Conservation (phyloP, 1,140 invertebrate species). For the Achatina immaculata region DNA sequence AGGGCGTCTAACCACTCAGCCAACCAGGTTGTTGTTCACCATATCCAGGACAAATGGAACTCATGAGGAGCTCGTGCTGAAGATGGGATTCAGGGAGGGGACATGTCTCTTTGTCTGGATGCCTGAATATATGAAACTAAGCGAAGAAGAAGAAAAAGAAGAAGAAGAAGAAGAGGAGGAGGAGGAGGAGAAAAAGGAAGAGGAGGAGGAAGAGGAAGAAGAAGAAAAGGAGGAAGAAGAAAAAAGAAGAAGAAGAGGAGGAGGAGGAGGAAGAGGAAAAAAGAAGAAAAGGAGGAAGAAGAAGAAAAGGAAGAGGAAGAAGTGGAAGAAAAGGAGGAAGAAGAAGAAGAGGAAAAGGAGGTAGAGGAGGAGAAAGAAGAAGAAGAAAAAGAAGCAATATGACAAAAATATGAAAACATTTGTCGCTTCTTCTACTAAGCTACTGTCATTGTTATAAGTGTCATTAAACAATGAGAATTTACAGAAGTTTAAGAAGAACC, state of each 20-base stretch:
- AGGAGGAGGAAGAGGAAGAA: background rate
- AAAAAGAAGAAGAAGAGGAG: background rate
- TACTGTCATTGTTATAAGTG: no score
- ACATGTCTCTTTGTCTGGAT: no score
- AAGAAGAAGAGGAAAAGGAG: background rate
- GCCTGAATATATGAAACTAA: no score
- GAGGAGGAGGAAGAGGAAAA: no score
- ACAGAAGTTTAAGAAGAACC: no score
- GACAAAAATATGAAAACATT: background rate
- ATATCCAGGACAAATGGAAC: no score
- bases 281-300: no score
- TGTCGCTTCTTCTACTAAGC: no score
- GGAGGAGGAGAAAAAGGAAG: background rate
- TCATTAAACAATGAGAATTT: no score
- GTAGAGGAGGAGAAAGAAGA: background rate
- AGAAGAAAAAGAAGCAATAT: background rate
- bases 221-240: background rate
- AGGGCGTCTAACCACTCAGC: no score
- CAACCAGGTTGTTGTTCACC: no score
- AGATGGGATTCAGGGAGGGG: background rate
- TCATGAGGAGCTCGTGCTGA: background rate
- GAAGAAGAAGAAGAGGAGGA: conserved; percentile 12
- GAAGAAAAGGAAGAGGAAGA: background rate
- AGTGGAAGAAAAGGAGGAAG: background rate
- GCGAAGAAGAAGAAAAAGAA: conserved; percentile 1